Base-by-base conservation (phyloP, 1,140 invertebrate genomes). In the Limonius californicus region DNA sequence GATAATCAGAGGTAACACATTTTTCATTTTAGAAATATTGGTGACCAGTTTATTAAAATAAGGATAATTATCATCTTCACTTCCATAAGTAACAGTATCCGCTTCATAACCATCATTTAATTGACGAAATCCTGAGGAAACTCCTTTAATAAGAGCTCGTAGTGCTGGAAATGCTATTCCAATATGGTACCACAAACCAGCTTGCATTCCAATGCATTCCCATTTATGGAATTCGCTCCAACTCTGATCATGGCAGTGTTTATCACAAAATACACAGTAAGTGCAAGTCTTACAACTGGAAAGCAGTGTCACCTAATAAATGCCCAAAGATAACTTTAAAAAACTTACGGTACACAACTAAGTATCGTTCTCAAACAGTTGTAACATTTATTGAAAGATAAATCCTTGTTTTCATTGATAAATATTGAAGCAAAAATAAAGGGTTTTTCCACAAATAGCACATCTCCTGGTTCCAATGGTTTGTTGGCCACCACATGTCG, bases 161-260 rank as follows among this genome's bases (percentile, higher is more conserved):
- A 90, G 71, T 58, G 86, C 87, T 50, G 92, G 80, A 76, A 92
- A 89, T 21, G 85, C 88, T 65, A 92, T 88, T 7, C 91, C 91
- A 50, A 92, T 82, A 53, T 84, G 82, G 32, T 81, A 76, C 74
- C 87, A 84, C 57, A 88, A 75, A 27, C 80, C 76, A 30, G 86
- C 79, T 68, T 81, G 79, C 66, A 83, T 82, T 16, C 83, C 85
- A 47, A 77, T 71, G 74, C 91, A 95, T 78, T 94, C 91, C 82
- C 84, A 88, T 62, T 81, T 77, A 76, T 95, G 91, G 75, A 85
- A 87, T 14, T 71, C 72, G 1, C 76, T 64, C 82, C 83, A 87
- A 0, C 86, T 84, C 43, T 78, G 68, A 16, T 77, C 67, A 19
- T 78, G 76, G 76, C 92, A 95, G 20, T 77, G 69, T 58, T 81